These are phyloP conservation scores for Gymnoscelis rufifasciata DNA, from an alignment of 2,888 invertebrate genomes.

Conservation along the genomic window DNA sequence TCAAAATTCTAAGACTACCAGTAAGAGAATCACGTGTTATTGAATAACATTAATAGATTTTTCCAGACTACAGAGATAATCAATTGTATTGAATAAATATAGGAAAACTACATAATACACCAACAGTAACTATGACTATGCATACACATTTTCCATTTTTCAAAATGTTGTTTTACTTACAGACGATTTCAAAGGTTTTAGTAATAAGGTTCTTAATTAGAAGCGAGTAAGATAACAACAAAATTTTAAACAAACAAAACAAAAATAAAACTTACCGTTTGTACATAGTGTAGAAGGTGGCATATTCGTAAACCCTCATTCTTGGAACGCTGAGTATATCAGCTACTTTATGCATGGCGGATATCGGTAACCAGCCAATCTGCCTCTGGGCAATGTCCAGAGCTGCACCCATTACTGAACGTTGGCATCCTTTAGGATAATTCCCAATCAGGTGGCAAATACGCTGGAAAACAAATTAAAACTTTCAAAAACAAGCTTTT, in stretches of 20 bases:
- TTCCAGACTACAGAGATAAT: no score
- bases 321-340: conserved; percentile 55
- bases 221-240: no score
- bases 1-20: no score
- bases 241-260: not conserved
- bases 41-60: no score
- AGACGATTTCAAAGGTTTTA: no score
- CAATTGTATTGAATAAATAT: no score
- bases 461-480: conserved; percentile 42
- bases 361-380: conserved; percentile 67
- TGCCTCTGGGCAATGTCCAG: conserved; percentile 65
- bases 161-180: no score
- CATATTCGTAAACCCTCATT: conserved; percentile 64
- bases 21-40: no score
- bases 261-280: conserved; percentile 44
- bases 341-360: conserved; percentile 67
- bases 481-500: not conserved
- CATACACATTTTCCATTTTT: no score
- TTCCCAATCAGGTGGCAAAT: conserved; percentile 43
- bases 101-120: no score
- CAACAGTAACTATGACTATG: no score
- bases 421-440: conserved; percentile 57
- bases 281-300: conserved; percentile 62
- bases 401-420: conserved; percentile 47
- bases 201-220: no score